These are phyloP conservation scores for Rhopilema esculentum DNA, from an alignment of 30 jellyfish, hydroid and myxozoan species.

Conservation along the genomic window DNA sequence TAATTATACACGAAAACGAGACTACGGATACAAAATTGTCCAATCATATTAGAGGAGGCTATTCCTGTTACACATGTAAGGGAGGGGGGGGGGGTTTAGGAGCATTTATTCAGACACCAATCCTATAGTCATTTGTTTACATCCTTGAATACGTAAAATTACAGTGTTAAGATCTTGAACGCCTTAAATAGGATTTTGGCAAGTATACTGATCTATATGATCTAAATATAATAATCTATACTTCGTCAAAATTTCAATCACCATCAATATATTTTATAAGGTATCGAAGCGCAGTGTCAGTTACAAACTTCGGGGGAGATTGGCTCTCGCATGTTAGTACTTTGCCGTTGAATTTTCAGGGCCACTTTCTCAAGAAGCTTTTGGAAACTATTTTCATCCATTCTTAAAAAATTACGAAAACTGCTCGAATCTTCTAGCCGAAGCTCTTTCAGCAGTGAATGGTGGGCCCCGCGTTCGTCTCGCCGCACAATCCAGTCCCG, in stretches of 20 bases:
- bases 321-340: slow-evolving; percentile 7
- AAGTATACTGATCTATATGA: neutral
- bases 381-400: slow-evolving; percentile 6
- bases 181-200: neutral
- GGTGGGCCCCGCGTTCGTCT: slow-evolving; percentile 6
- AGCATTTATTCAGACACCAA: neutral
- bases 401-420: neutral
- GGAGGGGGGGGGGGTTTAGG: neutral
- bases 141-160: neutral
- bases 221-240: neutral
- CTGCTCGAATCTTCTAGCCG: slow-evolving; percentile 1
- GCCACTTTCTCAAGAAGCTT: slow-evolving; percentile 12
- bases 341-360: slow-evolving; percentile 1
- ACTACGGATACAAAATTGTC: too few relatives aligned
- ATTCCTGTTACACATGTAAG: too few relatives aligned
- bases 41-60: too few relatives aligned
- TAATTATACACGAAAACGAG: too few relatives aligned
- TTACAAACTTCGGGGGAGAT: neutral
- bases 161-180: neutral
- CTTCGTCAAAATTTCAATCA: neutral
- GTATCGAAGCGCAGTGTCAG: neutral
- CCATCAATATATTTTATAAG: neutral
- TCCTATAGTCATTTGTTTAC: neutral
- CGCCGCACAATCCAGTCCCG: neutral
- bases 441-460: slow-evolving; percentile 14